Base-by-base conservation (phyloP, 2,888 invertebrate species). In the Germaria angustata region DNA sequence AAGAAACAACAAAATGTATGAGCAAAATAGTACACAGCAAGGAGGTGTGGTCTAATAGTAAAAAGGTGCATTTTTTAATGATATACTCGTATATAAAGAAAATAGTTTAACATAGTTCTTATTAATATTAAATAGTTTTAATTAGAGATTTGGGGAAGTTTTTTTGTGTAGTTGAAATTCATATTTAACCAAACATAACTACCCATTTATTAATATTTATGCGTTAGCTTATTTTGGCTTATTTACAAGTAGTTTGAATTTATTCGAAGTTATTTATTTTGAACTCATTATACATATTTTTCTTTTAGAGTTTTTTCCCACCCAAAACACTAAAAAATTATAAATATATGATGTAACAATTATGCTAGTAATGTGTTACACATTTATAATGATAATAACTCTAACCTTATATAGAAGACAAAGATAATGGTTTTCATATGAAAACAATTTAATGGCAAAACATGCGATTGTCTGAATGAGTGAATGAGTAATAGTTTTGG, bases 361-460 rank as follows among this genome's bases (percentile, higher is more conserved):
- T 22, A 32, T 65, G 75, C 79, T 71, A 76, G 82, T 76, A 76
- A 71, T 66, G 75, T 79, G 75, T 79, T 46, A 82, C 73, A 76
- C 46, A 71, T 76, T 75, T 75, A 63, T 81, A 72, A 41, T 78
- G 22, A 69, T 76, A 79, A 66, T 34, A 61, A 61, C 51, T 73
- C 53, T 76, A 75, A 78, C 73, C 73, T 69, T 59, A 69, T 65
- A 73, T 3, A 34, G 44, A 28, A 49, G 22, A 28, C 6, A n/a
- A 36, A 57, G n/a, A 49, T 65, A 68, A 46, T 46, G 46, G 8
- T 41, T 68, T 69, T 51, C 51, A 32, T 32, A 15, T 32, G 8
- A 32, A 61, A 39, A 34, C 6, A 28, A 36, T 61, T 39, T 61
- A 6, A 53, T 20, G 11, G 61, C 57, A 57, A 49, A 71, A 44